Conservation (phyloP, 2,113 vertebrate species). For the Paracanthobrama guichenoti region DNA sequence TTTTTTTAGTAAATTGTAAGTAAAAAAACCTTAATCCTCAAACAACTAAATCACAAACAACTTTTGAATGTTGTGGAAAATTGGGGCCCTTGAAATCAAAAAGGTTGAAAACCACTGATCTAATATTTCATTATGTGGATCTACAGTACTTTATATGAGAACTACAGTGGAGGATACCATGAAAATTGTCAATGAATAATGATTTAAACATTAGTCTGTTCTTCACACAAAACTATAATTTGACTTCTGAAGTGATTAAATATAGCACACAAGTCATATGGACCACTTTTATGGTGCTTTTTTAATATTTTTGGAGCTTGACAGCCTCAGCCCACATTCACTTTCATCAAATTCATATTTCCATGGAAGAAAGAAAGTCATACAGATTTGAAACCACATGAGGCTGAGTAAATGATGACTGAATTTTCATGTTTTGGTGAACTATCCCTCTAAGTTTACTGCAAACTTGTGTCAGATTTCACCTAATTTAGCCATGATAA, state of each 20-base stretch:
- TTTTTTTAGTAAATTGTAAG: too few relatives aligned
- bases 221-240: background rate
- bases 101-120: background rate
- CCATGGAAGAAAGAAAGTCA: background rate
- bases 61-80: background rate
- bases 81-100: background rate
- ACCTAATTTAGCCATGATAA: constrained; percentile 71
- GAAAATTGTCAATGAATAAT: background rate
- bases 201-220: background rate
- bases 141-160: background rate
- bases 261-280: background rate
- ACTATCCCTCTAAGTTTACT: background rate
- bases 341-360: background rate
- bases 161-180: background rate
- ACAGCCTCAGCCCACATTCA: background rate
- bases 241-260: background rate
- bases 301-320: background rate
- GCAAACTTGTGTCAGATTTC: constrained; percentile 74
- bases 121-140: background rate
- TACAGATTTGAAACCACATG: constrained; percentile 1
- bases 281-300: background rate
- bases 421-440: background rate
- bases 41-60: background rate
- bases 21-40: too few relatives aligned
- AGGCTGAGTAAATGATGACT: background rate